phyloP scores from a whole-genome alignment of 2,888 invertebrate species.

The Drosophila neutralis region DNA sequence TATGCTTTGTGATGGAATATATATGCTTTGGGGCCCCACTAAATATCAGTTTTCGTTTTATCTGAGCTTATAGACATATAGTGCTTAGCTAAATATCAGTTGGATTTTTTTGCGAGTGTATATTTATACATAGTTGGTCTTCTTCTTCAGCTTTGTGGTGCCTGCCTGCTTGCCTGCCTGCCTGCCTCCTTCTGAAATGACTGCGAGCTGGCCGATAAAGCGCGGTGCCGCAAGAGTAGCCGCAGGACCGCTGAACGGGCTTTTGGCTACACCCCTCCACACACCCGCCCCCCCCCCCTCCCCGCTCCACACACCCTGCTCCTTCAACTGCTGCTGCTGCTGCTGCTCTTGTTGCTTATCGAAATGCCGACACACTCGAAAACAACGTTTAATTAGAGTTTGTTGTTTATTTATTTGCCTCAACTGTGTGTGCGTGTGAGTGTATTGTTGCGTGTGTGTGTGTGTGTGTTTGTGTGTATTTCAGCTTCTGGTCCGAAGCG shows the following conservation, averaged over 20 bases:
- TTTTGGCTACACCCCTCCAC: neutral
- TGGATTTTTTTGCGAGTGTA: neutral
- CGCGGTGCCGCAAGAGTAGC: slow-evolving; percentile 25
- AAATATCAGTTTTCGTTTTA: neutral
- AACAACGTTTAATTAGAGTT: slow-evolving; percentile 77
- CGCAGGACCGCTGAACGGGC: slow-evolving; percentile 14
- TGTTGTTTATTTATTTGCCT: slow-evolving; percentile 75
- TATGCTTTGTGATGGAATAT: neutral
- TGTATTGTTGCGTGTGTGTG: neutral
- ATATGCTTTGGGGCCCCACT: rapidly evolving
- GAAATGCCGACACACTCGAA: slow-evolving; percentile 61
- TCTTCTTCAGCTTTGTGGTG: neutral
- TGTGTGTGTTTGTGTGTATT: slow-evolving; percentile 13
- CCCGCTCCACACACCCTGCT: neutral
- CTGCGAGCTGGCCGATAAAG: slow-evolving; percentile 29
- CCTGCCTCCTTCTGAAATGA: neutral
- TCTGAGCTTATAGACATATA: neutral
- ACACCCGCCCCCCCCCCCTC: too few species aligned
- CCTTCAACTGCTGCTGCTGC: neutral
- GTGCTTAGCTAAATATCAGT: too few species aligned
- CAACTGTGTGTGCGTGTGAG: slow-evolving; percentile 14
- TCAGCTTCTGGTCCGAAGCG: slow-evolving; percentile 25
- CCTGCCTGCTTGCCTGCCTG: neutral
- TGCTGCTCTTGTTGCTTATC: slow-evolving; percentile 50
- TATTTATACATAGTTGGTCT: neutral